phyloP scores from a whole-genome alignment of 2,113 vertebrate genomes.

The Helogale parvula region DNA sequence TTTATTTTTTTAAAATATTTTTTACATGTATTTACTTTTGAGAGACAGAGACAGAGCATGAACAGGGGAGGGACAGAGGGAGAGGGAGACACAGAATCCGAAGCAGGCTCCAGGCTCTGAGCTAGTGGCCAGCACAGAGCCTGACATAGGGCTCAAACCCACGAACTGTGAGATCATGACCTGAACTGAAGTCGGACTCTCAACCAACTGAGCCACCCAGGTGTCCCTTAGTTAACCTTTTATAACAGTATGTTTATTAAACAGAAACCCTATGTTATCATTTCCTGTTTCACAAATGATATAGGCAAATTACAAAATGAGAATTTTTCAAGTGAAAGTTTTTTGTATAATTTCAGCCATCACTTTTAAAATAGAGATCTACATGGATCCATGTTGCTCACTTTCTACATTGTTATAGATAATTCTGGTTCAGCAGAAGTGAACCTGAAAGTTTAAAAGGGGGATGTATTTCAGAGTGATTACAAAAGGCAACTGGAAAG shows the following conservation, averaged over 20 bases:
- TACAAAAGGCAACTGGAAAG: conserved; percentile 30
- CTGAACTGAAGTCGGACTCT: no score
- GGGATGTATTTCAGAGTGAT: conserved; percentile 39
- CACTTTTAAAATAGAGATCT: neutral
- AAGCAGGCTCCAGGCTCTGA: no score
- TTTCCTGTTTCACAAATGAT: neutral
- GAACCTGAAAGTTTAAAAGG: conserved; percentile 53
- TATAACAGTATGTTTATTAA: neutral
- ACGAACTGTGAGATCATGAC: no score
- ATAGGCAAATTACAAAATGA: neutral
- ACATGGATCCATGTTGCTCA: neutral
- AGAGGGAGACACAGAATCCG: no score
- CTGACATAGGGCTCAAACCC: no score
- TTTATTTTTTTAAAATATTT: no score
- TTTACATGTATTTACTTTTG: no score
- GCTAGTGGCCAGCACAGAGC: no score
- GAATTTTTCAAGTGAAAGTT: neutral
- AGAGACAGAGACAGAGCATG: no score
- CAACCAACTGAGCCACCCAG: no score
- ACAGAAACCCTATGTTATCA: neutral
- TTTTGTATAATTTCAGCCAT: neutral
- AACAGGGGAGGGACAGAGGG: no score
- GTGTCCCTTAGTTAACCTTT: neutral
- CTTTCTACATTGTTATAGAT: neutral
- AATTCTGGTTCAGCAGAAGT: conserved; percentile 19